Evolutionary conservation across 2,888 invertebrate genomes (phyloP).

Genomic region (Lysandra bellargus): DNA sequence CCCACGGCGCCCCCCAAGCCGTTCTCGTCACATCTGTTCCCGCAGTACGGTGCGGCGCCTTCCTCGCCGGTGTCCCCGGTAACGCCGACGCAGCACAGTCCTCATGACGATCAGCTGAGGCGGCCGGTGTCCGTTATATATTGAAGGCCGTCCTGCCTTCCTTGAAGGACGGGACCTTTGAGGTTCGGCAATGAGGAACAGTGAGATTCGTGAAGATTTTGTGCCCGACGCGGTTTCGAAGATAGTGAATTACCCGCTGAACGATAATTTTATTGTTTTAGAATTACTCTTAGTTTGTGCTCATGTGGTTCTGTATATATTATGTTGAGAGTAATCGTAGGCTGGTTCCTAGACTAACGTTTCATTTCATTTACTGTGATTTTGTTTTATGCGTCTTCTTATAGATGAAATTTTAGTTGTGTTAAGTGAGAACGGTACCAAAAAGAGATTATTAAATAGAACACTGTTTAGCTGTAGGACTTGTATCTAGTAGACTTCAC

Average conservation of each 20-base stretch:
- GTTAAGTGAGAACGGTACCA: constrained; percentile 78
- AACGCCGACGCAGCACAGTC: constrained; percentile 71
- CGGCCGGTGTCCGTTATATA: constrained; percentile 87
- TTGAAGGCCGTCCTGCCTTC: constrained; percentile 78
- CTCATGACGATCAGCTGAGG: constrained; percentile 81
- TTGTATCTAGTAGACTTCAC: constrained; percentile 42
- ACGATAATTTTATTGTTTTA: constrained; percentile 71
- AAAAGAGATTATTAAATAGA: constrained; percentile 75
- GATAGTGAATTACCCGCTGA: constrained; percentile 56
- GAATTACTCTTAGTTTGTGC: constrained; percentile 60
- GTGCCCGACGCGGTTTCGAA: constrained; percentile 51
- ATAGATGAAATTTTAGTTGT: constrained; percentile 58
- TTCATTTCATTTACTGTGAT: constrained; percentile 71
- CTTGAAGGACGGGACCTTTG: constrained; percentile 58
- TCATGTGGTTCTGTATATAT: constrained; percentile 70
- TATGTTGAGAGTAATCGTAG: constrained; percentile 47
- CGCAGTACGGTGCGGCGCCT: constrained; percentile 75
- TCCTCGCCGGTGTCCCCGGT: constrained; percentile 73
- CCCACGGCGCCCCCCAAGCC: constrained; percentile 75
- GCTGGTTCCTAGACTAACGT: constrained; percentile 49
- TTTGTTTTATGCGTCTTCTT: constrained; percentile 66
- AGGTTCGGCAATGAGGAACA: constrained; percentile 54
- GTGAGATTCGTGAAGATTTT: constrained; percentile 23
- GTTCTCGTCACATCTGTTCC: constrained; percentile 76
- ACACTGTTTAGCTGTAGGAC: constrained; percentile 59